Evolutionary conservation across 1,140 invertebrate genomes (phyloP).

Genomic region (Drosophila albomicans): DNA sequence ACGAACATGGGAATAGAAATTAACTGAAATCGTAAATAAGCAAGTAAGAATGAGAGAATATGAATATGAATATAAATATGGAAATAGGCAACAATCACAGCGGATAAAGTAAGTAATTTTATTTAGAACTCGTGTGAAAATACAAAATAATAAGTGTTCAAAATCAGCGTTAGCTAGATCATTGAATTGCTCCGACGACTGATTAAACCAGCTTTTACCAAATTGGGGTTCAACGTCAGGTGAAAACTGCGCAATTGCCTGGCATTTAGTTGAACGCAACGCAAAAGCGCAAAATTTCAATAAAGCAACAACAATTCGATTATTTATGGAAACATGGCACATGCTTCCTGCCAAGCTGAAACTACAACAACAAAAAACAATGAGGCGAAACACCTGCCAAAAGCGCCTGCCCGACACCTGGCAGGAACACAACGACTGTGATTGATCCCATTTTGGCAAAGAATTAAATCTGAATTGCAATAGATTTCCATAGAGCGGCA

Average conservation of each 20-base stretch:
- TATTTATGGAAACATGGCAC: conserved; percentile 68
- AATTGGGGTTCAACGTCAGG: conserved; percentile 48
- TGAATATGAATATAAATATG: not conserved
- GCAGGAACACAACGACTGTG: conserved; percentile 32
- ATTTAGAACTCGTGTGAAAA: not conserved
- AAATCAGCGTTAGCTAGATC: not conserved
- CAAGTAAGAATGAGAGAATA: not conserved
- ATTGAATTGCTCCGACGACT: not conserved
- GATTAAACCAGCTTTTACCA: conserved; percentile 63
- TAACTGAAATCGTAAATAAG: not conserved
- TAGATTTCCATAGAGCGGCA: conserved; percentile 20
- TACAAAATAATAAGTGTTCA: not conserved
- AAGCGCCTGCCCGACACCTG: conserved; percentile 55
- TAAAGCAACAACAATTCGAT: conserved; percentile 54
- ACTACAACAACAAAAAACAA: conserved; percentile 27
- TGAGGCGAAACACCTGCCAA: conserved; percentile 71
- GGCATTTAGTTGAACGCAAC: conserved; percentile 30
- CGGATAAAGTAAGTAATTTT: not conserved
- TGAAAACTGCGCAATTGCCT: conserved; percentile 72
- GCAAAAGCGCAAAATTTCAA: conserved; percentile 28
- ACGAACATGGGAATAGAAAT: conserved; percentile 7
- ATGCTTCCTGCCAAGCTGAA: conserved; percentile 63
- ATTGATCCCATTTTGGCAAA: conserved; percentile 70
- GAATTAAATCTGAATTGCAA: conserved; percentile 64
- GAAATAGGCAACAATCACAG: not conserved